Base-by-base conservation (phyloP, 2,888 invertebrate genomes). In the Hydropsyche betteni region DNA sequence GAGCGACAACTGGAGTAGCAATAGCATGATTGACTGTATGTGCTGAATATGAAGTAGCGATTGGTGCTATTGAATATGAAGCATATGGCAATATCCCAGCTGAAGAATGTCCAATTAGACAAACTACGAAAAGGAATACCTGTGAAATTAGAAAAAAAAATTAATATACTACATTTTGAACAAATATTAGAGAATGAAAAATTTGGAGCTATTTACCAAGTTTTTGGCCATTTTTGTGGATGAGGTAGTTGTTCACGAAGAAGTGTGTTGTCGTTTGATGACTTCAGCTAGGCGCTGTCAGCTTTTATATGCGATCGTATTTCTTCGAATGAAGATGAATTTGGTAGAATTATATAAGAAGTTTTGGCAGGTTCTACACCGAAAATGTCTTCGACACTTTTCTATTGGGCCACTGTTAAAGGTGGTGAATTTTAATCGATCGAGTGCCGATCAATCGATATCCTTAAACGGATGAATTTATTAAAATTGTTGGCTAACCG, bases 31-130 rank as follows among this genome's bases (percentile, higher is more conserved):
- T 92, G 75, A 93, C 88, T 24, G 91, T 87, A 81, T 93, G 93
- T 0, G 93, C 92, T 77, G 92, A 92, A 85, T 92, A 94, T n/a
- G 92, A 92, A 80, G 89, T 90, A 74, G 93, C 93, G 80, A 92
- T 93, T 4, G 93, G 93, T 0, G 93, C 91, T 5, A 79, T 76
- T 7, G 75, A 75, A 64, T 76, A 77, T 24, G 78, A 69, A 51
- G 75, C 76, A n/a, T 69, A 38, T 24, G 76, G 71, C 5, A 68
- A 8, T 7, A 74, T 70, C 24, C 68, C 72, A 14, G 76, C 76
- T 14, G 74, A 71, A 36, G 75, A 44, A 51, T 71, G 71, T 53
- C 36, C 68, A 14, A 58, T 61, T 69, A 74, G 24, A 64, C 44
- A 24, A 51, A 68, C 33, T 12, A 51, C 34, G 61, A 24, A 55